Evolutionary conservation across 2,888 invertebrate species (phyloP).

Genomic region (Panzeria rudis): DNA sequence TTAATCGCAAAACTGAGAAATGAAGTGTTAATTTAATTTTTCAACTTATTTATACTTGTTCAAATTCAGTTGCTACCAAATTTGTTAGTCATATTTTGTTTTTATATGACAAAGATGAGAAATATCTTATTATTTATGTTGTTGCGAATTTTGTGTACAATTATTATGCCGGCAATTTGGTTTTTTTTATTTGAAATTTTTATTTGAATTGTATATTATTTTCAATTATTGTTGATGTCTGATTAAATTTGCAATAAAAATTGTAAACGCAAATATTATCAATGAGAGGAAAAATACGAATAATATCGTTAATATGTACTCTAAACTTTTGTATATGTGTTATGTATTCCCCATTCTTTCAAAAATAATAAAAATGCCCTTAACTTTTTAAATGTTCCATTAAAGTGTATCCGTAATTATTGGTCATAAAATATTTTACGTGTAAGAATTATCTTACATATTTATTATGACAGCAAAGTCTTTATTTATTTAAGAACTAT

Average conservation of each 20-base stretch:
- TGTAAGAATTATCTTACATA: conserved; percentile 32
- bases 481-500: too few species aligned
- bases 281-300: neutral
- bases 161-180: conserved; percentile 17
- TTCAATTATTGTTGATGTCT: conserved; percentile 12
- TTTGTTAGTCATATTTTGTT: conserved; percentile 20
- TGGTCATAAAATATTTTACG: conserved; percentile 18
- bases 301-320: too few species aligned
- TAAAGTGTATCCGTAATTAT: conserved; percentile 3
- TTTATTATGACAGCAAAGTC: conserved; percentile 9
- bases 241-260: conserved; percentile 34
- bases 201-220: conserved; percentile 11
- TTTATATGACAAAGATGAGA: conserved; percentile 23
- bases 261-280: conserved; percentile 44
- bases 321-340: too few species aligned
- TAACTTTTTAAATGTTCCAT: conserved; percentile 28
- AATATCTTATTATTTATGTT: conserved; percentile 17
- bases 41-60: conserved; percentile 39
- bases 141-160: conserved; percentile 10
- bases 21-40: conserved; percentile 46
- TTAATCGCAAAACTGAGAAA: conserved; percentile 11
- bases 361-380: conserved; percentile 25
- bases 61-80: neutral
- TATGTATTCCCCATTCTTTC: too few species aligned
- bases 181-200: conserved; percentile 1